A percentile compares a stretch with the other conserved stretches of the same genome.
These are phyloP conservation scores for Microplitis manilae DNA, from an alignment of 2,888 invertebrate genomes.

Conservation along the genomic window DNA sequence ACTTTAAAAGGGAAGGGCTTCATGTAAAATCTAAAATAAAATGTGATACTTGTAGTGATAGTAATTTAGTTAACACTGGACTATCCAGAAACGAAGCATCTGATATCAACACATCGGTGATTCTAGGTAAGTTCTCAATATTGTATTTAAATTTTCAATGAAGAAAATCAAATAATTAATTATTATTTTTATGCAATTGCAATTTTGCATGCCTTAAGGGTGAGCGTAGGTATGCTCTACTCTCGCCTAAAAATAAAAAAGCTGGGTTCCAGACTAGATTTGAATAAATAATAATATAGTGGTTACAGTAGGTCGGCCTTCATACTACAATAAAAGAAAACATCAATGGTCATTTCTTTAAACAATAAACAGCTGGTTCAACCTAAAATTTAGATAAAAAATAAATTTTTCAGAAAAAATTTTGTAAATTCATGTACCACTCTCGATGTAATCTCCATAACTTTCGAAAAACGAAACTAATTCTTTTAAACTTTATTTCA, in stretches of 20 bases:
- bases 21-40: too few relatives aligned
- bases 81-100: too few relatives aligned
- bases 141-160: too few relatives aligned
- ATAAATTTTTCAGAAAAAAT: not conserved
- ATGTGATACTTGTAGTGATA: too few relatives aligned
- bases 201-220: not conserved
- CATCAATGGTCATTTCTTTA: not conserved
- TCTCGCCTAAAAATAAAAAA: not conserved
- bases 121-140: too few relatives aligned
- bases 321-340: not conserved
- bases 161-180: too few relatives aligned
- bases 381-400: not conserved
- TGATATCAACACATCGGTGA: too few relatives aligned
- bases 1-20: too few relatives aligned
- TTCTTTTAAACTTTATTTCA: not conserved
- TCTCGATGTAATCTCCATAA: not conserved
- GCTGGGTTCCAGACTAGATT: not conserved
- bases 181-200: too few relatives aligned
- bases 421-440: not conserved
- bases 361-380: not conserved
- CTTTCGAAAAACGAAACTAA: not conserved
- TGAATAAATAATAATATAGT: not conserved
- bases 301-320: not conserved
- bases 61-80: too few relatives aligned
- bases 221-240: not conserved